phyloP scores from a whole-genome alignment of 2,888 invertebrate species.

The Smittia sp. region DNA sequence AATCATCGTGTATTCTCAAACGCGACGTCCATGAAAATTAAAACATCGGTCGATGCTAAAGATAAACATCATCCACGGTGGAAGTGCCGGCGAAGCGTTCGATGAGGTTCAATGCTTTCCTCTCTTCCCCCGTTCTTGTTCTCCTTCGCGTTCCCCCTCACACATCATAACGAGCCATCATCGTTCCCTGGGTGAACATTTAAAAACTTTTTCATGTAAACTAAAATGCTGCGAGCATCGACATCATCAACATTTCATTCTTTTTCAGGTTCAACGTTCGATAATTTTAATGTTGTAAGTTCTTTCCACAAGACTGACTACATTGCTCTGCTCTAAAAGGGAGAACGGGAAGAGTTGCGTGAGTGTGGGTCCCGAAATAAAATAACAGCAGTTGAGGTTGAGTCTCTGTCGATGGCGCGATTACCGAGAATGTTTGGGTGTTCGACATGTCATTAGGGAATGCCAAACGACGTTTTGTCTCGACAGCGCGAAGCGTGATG shows the following conservation, averaged over 20 bases:
- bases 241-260: background rate
- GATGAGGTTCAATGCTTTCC: conserved; percentile 13
- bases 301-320: background rate
- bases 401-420: too few relatives aligned
- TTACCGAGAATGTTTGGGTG: too few relatives aligned
- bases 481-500: too few relatives aligned
- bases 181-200: background rate
- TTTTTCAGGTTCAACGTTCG: conserved; percentile 2
- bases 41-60: background rate
- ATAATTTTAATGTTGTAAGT: conserved; percentile 5
- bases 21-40: background rate
- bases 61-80: background rate
- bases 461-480: too few relatives aligned
- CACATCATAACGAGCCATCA: too few relatives aligned
- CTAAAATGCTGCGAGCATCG: background rate
- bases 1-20: too few relatives aligned
- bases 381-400: too few relatives aligned
- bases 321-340: background rate
- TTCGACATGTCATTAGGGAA: too few relatives aligned
- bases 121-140: background rate
- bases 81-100: background rate
- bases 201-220: conserved; percentile 6
- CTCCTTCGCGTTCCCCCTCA: background rate
- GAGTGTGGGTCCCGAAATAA: too few relatives aligned
- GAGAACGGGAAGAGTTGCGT: background rate